These are phyloP conservation scores for Drosophila chauvacae DNA, from an alignment of 1,140 invertebrate genomes.

Conservation along the genomic window DNA sequence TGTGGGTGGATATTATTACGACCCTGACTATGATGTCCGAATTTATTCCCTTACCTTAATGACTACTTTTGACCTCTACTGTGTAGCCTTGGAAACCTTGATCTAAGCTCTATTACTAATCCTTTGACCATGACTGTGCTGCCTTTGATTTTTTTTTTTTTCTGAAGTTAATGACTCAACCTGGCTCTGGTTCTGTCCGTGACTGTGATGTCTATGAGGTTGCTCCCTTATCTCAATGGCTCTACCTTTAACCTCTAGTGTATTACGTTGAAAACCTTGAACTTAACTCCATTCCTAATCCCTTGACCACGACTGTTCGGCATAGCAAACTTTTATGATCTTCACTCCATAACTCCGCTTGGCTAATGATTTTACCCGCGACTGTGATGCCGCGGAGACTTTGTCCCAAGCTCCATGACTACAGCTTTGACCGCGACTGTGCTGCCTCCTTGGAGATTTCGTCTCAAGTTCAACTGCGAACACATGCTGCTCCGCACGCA, in stretches of 20 bases:
- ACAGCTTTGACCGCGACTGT: background rate
- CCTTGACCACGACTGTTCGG: background rate
- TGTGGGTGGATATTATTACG: too few species aligned
- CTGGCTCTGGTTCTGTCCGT: background rate
- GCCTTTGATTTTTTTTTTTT: background rate
- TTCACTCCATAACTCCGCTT: background rate
- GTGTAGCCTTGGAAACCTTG: too few species aligned
- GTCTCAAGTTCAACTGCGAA: conserved; percentile 17
- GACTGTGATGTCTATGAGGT: background rate
- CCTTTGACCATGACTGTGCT: background rate
- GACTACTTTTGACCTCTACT: too few species aligned
- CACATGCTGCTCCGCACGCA: conserved; percentile 20
- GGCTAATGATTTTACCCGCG: background rate
- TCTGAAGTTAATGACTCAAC: too few species aligned
- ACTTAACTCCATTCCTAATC: background rate
- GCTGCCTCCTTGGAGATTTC: conserved; percentile 19
- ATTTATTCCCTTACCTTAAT: too few species aligned
- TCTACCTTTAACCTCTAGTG: background rate
- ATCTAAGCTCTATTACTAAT: too few species aligned
- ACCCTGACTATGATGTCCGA: too few species aligned
- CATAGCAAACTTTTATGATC: background rate
- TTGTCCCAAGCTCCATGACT: background rate
- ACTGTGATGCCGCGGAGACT: background rate
- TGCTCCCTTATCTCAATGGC: background rate
- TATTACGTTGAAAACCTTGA: background rate